A percentile compares a stretch with the other conserved stretches of the same genome.
Conservation (phyloP, 2,113 vertebrate species). For the Hymenochirus boettgeri region DNA sequence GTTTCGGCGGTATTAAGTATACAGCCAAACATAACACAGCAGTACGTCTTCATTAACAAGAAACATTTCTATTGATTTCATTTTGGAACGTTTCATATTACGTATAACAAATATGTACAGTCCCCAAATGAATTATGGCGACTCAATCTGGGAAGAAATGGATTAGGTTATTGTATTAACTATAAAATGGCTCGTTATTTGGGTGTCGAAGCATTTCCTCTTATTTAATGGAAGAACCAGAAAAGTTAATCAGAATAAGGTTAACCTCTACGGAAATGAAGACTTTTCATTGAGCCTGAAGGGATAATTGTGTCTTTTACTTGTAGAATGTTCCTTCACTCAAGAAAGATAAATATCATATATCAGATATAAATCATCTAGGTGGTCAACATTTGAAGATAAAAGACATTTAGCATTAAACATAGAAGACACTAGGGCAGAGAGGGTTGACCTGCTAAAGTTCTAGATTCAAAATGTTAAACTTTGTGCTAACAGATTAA, state of each 20-base stretch:
- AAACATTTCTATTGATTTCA: constrained; percentile 89
- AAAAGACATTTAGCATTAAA: no score
- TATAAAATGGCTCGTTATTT: constrained; percentile 77
- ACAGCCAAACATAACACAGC: constrained; percentile 69
- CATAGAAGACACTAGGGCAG: no score
- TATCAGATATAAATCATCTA: no score
- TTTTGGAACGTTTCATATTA: constrained; percentile 85
- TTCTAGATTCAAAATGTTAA: no score
- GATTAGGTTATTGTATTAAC: constrained; percentile 78
- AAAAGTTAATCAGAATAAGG: constrained; percentile 74
- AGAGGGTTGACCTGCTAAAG: no score
- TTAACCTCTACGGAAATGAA: constrained; percentile 64
- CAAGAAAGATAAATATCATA: no score
- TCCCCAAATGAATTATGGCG: constrained; percentile 82
- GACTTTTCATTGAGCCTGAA: constrained; percentile 44
- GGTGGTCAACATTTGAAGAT: no score
- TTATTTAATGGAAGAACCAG: constrained; percentile 85
- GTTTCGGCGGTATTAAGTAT: constrained; percentile 72
- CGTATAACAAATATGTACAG: constrained; percentile 86
- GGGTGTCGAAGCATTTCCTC: constrained; percentile 87
- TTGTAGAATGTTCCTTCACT: background rate
- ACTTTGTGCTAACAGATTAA: no score
- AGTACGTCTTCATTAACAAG: constrained; percentile 92
- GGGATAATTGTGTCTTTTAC: background rate
- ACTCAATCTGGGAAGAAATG: constrained; percentile 85